These are phyloP conservation scores for Halyomorpha halys DNA, from an alignment of 1,140 invertebrate species.

Conservation along the genomic window DNA sequence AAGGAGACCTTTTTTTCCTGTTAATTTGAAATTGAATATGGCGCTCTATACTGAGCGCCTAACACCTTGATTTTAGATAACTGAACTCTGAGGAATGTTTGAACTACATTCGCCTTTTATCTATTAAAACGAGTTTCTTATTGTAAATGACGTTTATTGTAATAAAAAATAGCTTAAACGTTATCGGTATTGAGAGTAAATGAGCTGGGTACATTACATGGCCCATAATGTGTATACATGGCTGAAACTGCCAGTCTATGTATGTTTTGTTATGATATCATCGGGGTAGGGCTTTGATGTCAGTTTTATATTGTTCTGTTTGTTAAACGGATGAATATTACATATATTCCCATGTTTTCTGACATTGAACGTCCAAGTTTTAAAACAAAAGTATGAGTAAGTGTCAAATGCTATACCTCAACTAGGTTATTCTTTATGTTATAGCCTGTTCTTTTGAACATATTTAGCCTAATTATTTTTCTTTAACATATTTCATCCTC, in stretches of 20 bases:
- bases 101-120: no score
- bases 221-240: background rate
- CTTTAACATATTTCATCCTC: no score
- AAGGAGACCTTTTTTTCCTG: no score
- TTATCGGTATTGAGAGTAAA: no score
- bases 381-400: conserved; percentile 4
- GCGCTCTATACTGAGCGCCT: no score
- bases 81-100: no score
- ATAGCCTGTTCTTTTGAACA: background rate
- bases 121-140: no score
- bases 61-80: no score
- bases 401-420: background rate
- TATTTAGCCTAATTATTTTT: background rate
- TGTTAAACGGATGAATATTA: background rate
- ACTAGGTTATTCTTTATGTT: conserved; percentile 1
- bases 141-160: no score
- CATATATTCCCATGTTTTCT: conserved; percentile 3
- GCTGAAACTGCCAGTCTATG: background rate
- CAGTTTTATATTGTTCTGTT: background rate
- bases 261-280: conserved; percentile 24
- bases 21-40: no score
- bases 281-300: conserved; percentile 20
- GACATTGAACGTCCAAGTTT: background rate
- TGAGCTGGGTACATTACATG: no score
- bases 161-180: no score